Evolutionary conservation across 2,888 invertebrate species (phyloP).

Genomic region (Lordiphosa fenestrarum): DNA sequence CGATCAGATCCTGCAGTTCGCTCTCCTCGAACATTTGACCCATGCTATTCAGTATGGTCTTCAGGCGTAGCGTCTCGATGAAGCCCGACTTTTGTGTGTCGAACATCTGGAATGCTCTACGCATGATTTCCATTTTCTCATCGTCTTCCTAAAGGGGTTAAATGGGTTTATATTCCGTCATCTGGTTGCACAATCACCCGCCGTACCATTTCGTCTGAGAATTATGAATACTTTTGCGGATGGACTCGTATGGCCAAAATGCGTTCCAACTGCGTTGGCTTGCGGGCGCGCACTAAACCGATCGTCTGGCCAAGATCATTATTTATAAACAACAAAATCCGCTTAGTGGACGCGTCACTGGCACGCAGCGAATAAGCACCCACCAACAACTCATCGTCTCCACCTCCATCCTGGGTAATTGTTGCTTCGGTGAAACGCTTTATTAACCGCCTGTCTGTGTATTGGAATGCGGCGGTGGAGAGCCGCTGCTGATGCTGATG

Average conservation of each 20-base stretch:
- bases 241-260: slow-evolving; percentile 17
- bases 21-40: slow-evolving; percentile 96
- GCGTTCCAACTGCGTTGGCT: slow-evolving; percentile 62
- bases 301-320: slow-evolving; percentile 78
- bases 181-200: slow-evolving; percentile 12
- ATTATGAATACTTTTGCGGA: slow-evolving; percentile 25
- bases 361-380: slow-evolving; percentile 35
- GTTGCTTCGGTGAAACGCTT: slow-evolving; percentile 56
- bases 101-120: slow-evolving; percentile 98
- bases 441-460: slow-evolving; percentile 44
- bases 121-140: slow-evolving; percentile 93
- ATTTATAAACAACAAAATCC: slow-evolving; percentile 76
- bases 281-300: slow-evolving; percentile 76
- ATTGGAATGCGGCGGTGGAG: slow-evolving; percentile 62
- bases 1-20: slow-evolving; percentile 93
- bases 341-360: slow-evolving; percentile 59
- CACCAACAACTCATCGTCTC: slow-evolving; percentile 17
- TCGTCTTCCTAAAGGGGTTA: slow-evolving; percentile 83
- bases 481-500: slow-evolving; percentile 12
- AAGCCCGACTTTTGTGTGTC: slow-evolving; percentile 95
- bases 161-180: slow-evolving; percentile 3
- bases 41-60: slow-evolving; percentile 96
- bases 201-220: slow-evolving; percentile 24
- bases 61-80: slow-evolving; percentile 94
- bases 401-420: slow-evolving; percentile 54